phyloP scores from a whole-genome alignment of 1,140 invertebrate species.

The Apocrypta bakeri region DNA sequence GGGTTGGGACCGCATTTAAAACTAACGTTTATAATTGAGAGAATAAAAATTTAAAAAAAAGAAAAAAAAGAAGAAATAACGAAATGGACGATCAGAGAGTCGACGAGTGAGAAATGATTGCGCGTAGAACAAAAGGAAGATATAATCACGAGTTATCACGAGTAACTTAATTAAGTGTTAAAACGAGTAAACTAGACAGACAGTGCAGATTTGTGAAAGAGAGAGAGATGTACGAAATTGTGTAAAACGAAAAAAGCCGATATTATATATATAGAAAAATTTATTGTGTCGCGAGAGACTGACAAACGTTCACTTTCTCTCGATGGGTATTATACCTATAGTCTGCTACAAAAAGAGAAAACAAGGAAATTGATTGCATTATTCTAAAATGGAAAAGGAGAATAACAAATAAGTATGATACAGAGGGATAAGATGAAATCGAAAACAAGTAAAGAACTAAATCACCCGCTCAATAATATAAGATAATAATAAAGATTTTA shows the following conservation, averaged over 20 bases:
- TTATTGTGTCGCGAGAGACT: slow-evolving; percentile 53
- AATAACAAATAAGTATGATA: too few species aligned
- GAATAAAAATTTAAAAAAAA: not conserved
- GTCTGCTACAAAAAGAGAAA: not conserved
- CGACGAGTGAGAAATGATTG: not conserved
- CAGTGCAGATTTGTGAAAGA: not conserved
- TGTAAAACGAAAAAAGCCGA: slow-evolving; percentile 30
- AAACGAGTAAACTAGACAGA: not conserved
- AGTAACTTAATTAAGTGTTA: slow-evolving; percentile 50
- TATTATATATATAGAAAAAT: slow-evolving; percentile 31
- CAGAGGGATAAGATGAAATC: slow-evolving; percentile 37
- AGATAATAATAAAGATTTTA: slow-evolving; percentile 69
- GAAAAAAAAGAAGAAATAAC: slow-evolving; percentile 43
- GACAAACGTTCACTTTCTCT: slow-evolving; percentile 51
- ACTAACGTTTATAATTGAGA: slow-evolving; percentile 62
- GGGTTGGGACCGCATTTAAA: slow-evolving; percentile 61
- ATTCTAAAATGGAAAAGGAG: slow-evolving; percentile 38
- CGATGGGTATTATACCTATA: slow-evolving; percentile 45
- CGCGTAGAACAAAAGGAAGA: slow-evolving; percentile 46
- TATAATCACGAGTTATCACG: slow-evolving; percentile 52
- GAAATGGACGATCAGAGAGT: too few species aligned
- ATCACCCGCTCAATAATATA: slow-evolving; percentile 64
- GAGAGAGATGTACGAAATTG: not conserved
- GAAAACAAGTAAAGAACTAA: slow-evolving; percentile 58
- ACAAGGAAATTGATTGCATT: slow-evolving; percentile 61